A percentile compares a stretch with the other conserved stretches of the same genome.
Conservation (phyloP, 2,797 vertebrate genomes). For the Eremophila alpestris region DNA sequence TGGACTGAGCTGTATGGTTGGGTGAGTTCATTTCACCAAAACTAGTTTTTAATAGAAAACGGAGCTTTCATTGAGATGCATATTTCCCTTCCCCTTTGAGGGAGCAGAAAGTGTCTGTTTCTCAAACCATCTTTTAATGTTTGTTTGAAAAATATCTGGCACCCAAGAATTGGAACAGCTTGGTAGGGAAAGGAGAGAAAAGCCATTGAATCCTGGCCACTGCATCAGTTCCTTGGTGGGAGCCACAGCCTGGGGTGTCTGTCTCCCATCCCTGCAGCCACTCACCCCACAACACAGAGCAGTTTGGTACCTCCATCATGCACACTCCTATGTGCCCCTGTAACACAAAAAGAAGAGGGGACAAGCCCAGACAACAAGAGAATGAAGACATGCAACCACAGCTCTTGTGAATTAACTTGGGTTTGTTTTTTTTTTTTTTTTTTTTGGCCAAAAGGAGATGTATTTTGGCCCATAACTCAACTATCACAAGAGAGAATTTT, state of each 20-base stretch:
- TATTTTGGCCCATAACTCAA: not conserved
- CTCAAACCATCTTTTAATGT: not conserved
- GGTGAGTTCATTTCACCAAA: conserved; percentile 17
- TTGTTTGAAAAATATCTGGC: not conserved
- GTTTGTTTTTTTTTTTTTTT: too few species aligned
- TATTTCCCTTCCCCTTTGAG: not conserved
- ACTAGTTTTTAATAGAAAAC: conserved; percentile 1
- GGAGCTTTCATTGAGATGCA: not conserved
- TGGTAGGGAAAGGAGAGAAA: not conserved
- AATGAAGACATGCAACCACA: not conserved
- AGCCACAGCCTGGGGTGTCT: not conserved
- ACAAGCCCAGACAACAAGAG: not conserved
- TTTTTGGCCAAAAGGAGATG: not conserved
- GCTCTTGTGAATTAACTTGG: not conserved
- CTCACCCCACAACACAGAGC: rapidly evolving
- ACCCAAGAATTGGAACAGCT: not conserved
- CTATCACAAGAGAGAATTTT: not conserved
- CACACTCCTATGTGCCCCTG: not conserved
- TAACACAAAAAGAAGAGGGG: not conserved
- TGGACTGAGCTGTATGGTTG: not conserved
- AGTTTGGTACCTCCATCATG: rapidly evolving
- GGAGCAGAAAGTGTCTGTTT: not conserved
- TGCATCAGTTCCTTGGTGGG: too few species aligned
- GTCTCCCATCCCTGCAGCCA: not conserved
- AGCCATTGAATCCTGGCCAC: not conserved